A percentile compares a stretch with the other conserved stretches of the same genome.
Evolutionary conservation across 1,140 invertebrate species (phyloP).

Genomic region (Lucilia cuprina): DNA sequence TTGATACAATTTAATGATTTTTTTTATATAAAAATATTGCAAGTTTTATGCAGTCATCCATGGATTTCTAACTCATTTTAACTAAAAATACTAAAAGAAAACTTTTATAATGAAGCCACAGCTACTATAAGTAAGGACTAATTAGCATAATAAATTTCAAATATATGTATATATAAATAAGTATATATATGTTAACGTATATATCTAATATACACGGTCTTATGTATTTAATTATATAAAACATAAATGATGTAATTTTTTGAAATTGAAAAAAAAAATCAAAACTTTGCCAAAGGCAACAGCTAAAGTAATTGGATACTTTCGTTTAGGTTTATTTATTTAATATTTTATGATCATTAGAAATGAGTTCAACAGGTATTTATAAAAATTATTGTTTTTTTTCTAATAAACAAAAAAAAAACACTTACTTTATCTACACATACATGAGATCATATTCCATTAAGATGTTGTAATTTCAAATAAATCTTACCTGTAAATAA

Average conservation of each 20-base stretch:
- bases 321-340: background rate
- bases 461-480: background rate
- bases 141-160: no score
- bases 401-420: background rate
- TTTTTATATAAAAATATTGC: conserved; percentile 18
- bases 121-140: no score
- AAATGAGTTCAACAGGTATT: conserved; percentile 19
- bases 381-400: background rate
- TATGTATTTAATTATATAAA: no score
- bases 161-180: no score
- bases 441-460: background rate
- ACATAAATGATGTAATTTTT: background rate
- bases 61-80: background rate
- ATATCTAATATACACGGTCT: no score
- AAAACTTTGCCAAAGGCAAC: background rate
- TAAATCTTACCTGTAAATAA: conserved; percentile 10
- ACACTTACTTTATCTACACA: background rate
- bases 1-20: background rate
- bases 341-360: background rate
- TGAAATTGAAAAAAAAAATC: background rate
- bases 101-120: no score
- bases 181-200: no score
- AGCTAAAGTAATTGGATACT: background rate
- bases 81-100: no score
- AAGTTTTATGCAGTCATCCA: conserved; percentile 22